phyloP scores from a whole-genome alignment of 2,797 vertebrate genomes.

The Acanthiza pusilla region DNA sequence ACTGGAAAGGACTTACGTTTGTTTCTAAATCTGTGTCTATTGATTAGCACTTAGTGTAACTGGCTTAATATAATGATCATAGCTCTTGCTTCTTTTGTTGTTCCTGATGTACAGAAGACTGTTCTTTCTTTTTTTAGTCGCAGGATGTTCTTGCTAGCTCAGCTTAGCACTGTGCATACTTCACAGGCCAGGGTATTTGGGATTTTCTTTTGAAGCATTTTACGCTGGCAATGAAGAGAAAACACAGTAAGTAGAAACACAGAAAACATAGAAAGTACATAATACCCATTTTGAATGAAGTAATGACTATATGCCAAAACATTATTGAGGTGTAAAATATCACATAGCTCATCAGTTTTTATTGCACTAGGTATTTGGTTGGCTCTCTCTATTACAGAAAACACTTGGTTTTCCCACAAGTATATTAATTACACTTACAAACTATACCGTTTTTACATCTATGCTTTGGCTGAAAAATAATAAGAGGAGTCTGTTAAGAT shows the following conservation, averaged over 20 bases:
- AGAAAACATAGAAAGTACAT: neutral
- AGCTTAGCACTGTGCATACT: neutral
- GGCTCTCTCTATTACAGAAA: neutral
- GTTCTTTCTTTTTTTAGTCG: neutral
- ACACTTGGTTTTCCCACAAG: neutral
- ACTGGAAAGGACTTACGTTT: neutral
- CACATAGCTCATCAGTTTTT: neutral
- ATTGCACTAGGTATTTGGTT: neutral
- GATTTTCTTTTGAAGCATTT: neutral
- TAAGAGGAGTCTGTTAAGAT: neutral
- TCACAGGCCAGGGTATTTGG: neutral
- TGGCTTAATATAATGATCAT: neutral
- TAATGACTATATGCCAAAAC: neutral
- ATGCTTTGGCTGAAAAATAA: neutral
- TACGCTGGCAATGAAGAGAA: neutral
- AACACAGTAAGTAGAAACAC: neutral
- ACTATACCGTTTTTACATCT: neutral
- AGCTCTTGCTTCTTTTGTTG: neutral
- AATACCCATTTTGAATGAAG: neutral
- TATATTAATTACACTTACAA: neutral
- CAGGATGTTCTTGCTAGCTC: neutral
- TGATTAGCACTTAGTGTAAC: slow-evolving; percentile 43
- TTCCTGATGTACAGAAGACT: neutral
- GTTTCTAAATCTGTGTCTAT: slow-evolving; percentile 46
- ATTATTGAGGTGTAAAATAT: neutral